Base-by-base conservation (phyloP, 2,888 invertebrate genomes). In the Drosophila pullipes region DNA sequence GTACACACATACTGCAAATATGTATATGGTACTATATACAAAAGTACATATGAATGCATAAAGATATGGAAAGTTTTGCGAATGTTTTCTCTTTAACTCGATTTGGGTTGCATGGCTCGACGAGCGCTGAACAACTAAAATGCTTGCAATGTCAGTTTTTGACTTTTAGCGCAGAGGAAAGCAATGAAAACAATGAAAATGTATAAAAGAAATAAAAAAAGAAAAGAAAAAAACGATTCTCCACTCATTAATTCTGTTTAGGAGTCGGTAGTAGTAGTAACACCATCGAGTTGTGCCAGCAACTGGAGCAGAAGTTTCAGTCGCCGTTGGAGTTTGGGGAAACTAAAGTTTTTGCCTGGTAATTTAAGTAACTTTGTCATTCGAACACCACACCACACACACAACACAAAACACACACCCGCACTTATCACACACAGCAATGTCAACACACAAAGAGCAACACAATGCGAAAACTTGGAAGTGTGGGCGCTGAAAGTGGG, bases 281-380 rank as follows among this genome's bases (percentile, higher is more conserved):
- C 30, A 49, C 62, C 74, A 62, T 53, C 58, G 41, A 57, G 57
- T 44, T 49, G 62, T 37, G 49, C 55, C 61, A 50, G 22, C 30
- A 16, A 4, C 39, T 55, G 5, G 49, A 44, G 50, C 55, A 37
- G 47, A 28, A 37, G 28, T 6, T 28, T 10, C 25, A 25, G 39
- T 31, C 65, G 13, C 31, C 25, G 33, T 54, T 66, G 25, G 50
- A 62, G 61, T 49, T 63, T 22, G 30, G 49, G 54, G 11, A 53
- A 88, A 73, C 70, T 71, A 87, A 87, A 88, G 74, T 88, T 88
- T 74, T 90, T 74, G 65, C 74, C 69, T 77, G 86, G 82, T 83
- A 87, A 87, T 90, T 90, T 83, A 78, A 80, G 86, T 83, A 88
- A 88, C 89, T 88, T 88, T 90, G 90, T 85, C 86, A 85, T 81